Evolutionary conservation across 2,113 vertebrate species (phyloP).

Genomic region (Peucedramus taeniatus): DNA sequence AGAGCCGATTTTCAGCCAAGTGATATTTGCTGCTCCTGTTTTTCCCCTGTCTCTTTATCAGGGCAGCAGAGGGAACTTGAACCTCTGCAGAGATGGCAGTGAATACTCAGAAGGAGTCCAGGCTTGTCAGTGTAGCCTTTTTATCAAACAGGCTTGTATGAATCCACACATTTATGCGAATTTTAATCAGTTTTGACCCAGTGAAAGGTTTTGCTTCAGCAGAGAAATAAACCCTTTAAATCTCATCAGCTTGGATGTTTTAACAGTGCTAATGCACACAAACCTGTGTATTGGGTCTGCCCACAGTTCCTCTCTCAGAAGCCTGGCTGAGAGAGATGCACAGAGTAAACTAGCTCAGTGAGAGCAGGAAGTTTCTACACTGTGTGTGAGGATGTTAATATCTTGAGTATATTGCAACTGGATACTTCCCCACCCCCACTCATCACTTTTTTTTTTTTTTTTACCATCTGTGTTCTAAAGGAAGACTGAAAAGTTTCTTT

Average conservation of each 20-base stretch:
- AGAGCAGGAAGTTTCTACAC: background rate
- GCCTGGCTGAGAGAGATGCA: background rate
- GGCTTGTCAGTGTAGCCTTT: background rate
- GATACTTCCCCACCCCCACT: background rate
- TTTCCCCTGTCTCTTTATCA: background rate
- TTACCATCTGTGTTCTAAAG: background rate
- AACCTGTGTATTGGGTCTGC: background rate
- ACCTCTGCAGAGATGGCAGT: background rate
- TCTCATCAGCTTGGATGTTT: background rate
- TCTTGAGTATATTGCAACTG: background rate
- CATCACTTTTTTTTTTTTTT: background rate
- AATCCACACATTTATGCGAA: background rate
- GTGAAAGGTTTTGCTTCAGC: background rate
- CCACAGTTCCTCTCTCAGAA: background rate
- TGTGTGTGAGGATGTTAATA: background rate
- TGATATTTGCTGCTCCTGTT: rapidly evolving
- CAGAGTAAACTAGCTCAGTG: background rate
- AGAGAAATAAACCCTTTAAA: background rate
- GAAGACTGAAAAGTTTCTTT: background rate
- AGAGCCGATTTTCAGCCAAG: background rate
- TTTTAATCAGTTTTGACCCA: background rate
- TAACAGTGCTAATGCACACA: background rate
- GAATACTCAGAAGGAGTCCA: background rate
- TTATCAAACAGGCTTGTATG: background rate
- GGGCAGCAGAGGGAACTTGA: background rate